Evolutionary conservation across 2,888 invertebrate species (phyloP).

Genomic region (Eumacrocentrus americanus): DNA sequence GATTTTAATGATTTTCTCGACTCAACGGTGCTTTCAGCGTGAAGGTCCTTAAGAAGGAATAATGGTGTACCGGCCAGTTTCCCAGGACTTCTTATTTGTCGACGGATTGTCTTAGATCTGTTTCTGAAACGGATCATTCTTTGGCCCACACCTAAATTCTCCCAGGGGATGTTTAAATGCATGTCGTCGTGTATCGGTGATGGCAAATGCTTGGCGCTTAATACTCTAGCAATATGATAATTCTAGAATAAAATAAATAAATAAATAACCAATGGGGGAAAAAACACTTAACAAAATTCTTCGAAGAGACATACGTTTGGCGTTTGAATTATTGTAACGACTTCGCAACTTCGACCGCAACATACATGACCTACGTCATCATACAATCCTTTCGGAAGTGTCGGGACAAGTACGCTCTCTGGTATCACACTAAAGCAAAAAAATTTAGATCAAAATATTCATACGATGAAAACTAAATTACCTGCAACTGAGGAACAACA

Average conservation of each 20-base stretch:
- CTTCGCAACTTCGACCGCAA: constrained; percentile 37
- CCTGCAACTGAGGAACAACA: constrained; percentile 42
- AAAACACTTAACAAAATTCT: not conserved
- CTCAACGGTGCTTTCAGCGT: not conserved
- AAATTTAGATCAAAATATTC: not conserved
- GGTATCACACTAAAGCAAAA: constrained; percentile 35
- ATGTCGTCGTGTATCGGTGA: constrained; percentile 36
- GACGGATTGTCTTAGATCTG: not conserved
- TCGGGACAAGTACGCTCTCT: constrained; percentile 30
- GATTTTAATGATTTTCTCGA: constrained; percentile 5
- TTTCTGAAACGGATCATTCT: not conserved
- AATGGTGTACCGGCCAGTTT: constrained; percentile 33
- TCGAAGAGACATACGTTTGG: constrained; percentile 28
- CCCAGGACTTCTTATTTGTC: constrained; percentile 28
- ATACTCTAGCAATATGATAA: constrained; percentile 29
- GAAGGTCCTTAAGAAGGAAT: constrained; percentile 27
- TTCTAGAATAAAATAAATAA: constrained; percentile 34
- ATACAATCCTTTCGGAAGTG: constrained; percentile 34
- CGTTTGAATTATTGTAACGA: constrained; percentile 38
- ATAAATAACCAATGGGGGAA: not conserved
- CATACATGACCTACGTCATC: constrained; percentile 43
- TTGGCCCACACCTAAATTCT: not conserved
- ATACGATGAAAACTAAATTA: constrained; percentile 19
- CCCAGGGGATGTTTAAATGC: not conserved
- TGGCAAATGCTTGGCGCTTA: constrained; percentile 38